Base-by-base conservation (phyloP, 2,113 vertebrate genomes). In the Erpornis zantholeuca region DNA sequence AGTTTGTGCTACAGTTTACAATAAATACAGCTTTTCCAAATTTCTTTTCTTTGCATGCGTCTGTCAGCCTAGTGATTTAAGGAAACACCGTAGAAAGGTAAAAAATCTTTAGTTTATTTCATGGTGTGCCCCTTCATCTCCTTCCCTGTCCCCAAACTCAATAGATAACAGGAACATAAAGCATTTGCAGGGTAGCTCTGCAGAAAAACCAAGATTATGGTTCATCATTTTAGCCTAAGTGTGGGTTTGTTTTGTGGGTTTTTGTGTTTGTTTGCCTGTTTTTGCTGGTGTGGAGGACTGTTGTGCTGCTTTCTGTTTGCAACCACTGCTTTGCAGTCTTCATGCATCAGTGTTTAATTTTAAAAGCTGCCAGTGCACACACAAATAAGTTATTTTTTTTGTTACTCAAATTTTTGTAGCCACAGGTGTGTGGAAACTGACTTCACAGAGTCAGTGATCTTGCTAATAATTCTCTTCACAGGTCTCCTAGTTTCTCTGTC, bases 81-180 rank as follows among this genome's bases (percentile, higher is more conserved):
- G 99, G 98, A 99, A 99, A 95, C 99, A 99, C 87, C 99, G 99
- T 98, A 99, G 99, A 99, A 99, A 99, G 99, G 99, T 99, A 99
- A 98, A 90, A 38, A 98, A 29, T 81, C 86, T 95, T 95, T 15
- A 95, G 94, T 76, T 93, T 97, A 25, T 93, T 93, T 96, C 85
- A 60, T 93, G 86, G 44, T 73, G 50, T 95, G 79, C 63, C 40
- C 53, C 24, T 70, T 95, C 52, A 21, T 82, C 35, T 88, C 85
- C 29, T 60, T 77, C 50, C 28, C 31, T 61, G 22, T 50, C 29
- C 57, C 49, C 60, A 47, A 16, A 47, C 7, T 77, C 35, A 2
- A 70, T 59, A 35, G 33, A 22, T 83, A 78, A 52, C 59, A 88
- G 82, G 38, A 66, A 40, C 19, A 11, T 42, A 65, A 80, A 59